A percentile compares a stretch with the other conserved stretches of the same genome.
Evolutionary conservation across 2,888 invertebrate species (phyloP).

Genomic region (Allophyes oxyacanthae): DNA sequence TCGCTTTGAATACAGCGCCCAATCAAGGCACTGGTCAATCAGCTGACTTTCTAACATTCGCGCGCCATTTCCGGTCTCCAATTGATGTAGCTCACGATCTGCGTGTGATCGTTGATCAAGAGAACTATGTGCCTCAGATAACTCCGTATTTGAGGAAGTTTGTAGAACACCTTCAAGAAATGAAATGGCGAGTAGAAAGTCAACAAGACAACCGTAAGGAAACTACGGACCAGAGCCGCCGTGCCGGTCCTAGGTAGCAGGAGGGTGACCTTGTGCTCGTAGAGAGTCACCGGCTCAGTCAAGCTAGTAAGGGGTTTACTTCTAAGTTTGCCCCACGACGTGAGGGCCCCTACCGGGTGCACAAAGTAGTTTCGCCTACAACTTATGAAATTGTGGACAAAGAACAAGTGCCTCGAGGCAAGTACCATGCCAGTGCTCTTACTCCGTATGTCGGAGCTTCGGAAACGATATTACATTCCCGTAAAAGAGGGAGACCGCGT

Average conservation of each 20-base stretch:
- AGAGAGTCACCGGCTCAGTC: conserved; percentile 4
- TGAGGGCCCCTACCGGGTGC: too few species aligned
- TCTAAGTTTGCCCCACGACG: conserved; percentile 25
- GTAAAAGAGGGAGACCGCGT: conserved; percentile 4
- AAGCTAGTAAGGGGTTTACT: conserved; percentile 21
- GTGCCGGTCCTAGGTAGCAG: background rate
- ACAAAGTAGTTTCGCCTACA: too few species aligned
- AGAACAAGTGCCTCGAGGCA: conserved; percentile 1
- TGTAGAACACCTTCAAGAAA: background rate
- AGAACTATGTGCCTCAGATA: conserved; percentile 6
- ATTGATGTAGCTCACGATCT: too few species aligned
- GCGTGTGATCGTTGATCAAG: background rate
- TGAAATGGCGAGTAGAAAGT: conserved; percentile 1
- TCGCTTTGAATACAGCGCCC: conserved; percentile 1
- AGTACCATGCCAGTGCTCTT: conserved; percentile 28
- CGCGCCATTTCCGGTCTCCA: conserved; percentile 6
- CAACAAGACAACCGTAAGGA: conserved; percentile 7
- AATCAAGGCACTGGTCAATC: conserved; percentile 5
- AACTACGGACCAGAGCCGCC: background rate
- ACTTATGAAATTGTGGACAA: conserved; percentile 9
- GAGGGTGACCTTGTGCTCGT: conserved; percentile 4
- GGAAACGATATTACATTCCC: conserved; percentile 1
- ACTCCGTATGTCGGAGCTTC: conserved; percentile 7
- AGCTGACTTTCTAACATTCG: conserved; percentile 2
- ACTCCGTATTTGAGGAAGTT: conserved; percentile 1